Base-by-base conservation (phyloP, 2,888 invertebrate species). In the Andrena minutula region DNA sequence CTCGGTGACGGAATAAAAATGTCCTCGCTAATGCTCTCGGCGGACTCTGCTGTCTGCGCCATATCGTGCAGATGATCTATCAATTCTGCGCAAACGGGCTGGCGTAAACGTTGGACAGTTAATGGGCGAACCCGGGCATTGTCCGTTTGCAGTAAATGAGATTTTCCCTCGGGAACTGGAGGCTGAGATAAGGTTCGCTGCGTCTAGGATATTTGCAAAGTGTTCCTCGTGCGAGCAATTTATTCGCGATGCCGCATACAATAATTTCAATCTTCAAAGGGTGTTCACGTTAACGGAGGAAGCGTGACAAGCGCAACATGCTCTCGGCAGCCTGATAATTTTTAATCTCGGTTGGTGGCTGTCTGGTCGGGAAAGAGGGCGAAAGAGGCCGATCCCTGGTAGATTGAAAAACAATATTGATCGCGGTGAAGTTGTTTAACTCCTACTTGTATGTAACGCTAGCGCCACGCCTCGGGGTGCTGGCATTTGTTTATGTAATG, bases 361-460 rank as follows among this genome's bases (percentile, higher is more conserved):
- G 41, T 12, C 16, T 41, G 16, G 20, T 56, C 20, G 32, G 49
- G 49, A 8, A 26, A 64, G 53, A 30, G 8, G 12, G 2, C 23
- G 51, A 41, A 53, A 56, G 53, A 61, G 41, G 69, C 26, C 56
- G 10, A 32, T 23, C 41, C 3, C 60, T 2, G 32, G 53, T 26
- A 71, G 41, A 80, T 71, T 66, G 65, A 72, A 79, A 80, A 79
- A 71, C 71, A 72, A 66, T 80, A 79, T 80, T 32, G 79, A 79
- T 79, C 79, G 61, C 2, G 53, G 3, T 30, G 23, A 32, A 66
- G 49, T 66, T 65, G 61, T 79, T 65, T 66, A 51, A 70, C 47
- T 47, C 23, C 20, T 16, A 41, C 41, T 41, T 4, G 41, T 5
- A 16, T 16, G 23, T 49, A 49, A 65, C 32, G 41, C 49, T n/a